These are phyloP conservation scores for Eira barbara DNA, from an alignment of 2,113 vertebrate genomes.

Conservation along the genomic window DNA sequence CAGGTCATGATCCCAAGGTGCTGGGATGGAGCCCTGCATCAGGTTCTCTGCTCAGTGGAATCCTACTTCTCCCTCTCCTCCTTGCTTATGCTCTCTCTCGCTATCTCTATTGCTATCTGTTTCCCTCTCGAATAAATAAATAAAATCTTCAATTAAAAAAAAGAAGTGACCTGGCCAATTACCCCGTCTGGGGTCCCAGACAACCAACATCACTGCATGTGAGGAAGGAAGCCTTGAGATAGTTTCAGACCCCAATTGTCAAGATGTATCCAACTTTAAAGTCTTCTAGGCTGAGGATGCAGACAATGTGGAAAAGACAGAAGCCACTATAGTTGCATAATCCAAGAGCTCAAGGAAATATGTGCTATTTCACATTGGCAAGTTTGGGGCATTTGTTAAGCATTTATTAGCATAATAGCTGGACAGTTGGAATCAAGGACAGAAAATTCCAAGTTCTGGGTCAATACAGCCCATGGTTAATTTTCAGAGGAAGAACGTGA, in stretches of 20 bases:
- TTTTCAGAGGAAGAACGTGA: not conserved
- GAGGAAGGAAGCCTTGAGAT: not conserved
- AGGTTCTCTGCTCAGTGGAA: no score
- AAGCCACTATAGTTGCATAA: not conserved
- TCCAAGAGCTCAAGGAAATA: not conserved
- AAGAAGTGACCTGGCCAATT: not conserved
- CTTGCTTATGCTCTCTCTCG: no score
- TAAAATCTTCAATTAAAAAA: no score
- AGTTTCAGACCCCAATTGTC: not conserved
- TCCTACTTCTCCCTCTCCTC: no score
- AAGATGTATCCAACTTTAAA: not conserved
- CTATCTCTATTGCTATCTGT: no score
- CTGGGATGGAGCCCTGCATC: no score
- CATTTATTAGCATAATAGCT: not conserved
- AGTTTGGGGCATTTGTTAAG: not conserved
- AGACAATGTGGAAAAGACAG: not conserved
- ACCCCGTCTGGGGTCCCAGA: not conserved
- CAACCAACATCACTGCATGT: accelerated
- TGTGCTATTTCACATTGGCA: not conserved
- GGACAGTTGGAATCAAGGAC: not conserved
- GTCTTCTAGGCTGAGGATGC: not conserved
- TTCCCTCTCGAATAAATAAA: no score
- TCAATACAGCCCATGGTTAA: not conserved
- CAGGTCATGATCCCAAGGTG: no score
- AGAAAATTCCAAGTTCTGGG: not conserved